Evolutionary conservation across 2,797 vertebrate genomes (phyloP), one percentile per base, ranked within the genome.

Genomic region (Falco concolor): DNA sequence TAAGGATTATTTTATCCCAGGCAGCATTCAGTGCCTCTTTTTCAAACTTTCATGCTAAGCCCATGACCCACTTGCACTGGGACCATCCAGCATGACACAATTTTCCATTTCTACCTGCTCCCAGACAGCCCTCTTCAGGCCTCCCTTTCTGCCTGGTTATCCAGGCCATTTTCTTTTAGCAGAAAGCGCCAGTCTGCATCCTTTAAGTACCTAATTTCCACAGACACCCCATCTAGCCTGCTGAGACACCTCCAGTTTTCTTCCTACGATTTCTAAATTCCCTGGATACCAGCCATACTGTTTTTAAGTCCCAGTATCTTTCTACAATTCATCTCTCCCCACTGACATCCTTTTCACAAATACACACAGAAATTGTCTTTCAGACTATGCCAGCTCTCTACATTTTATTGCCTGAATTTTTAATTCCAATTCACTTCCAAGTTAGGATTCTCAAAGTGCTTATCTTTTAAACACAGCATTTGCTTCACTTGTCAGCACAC

Each of bases 291-390:
- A 80, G 89, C 86, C 90, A 84, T 56, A 49, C n/a, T 84, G 77
- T 60, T 93, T 91, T 94, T 87, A 94, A 96, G 86, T 59, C 77
- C n/a, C 88, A 89, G 84, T 69, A 92, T 92, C 92, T 89, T 68
- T 74, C 90, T 82, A 50, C 65, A 92, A 75, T 81, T 87, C 93
- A 44, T n/a, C 69, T 89, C 77, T 78, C 90, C 75, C n/a, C 67
- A 45, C 72, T 16, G 40, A 84, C 85, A 94, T 56, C 45, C 81
- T 76, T 86, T 63, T 92, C 0, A 3, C 86, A 93, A 93, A 93
- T 2, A 92, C 4, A 77, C 78, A 70, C 52, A 84, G 68, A 72
- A 97, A 93, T 76, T 83, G 89, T 84, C 84, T 87, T 93, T 74
- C 86, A 93, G 81, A 45, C 84, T 36, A 25, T 45, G 84, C 90